Base-by-base conservation (phyloP, 2,888 invertebrate genomes). In the Allygus modestus region DNA sequence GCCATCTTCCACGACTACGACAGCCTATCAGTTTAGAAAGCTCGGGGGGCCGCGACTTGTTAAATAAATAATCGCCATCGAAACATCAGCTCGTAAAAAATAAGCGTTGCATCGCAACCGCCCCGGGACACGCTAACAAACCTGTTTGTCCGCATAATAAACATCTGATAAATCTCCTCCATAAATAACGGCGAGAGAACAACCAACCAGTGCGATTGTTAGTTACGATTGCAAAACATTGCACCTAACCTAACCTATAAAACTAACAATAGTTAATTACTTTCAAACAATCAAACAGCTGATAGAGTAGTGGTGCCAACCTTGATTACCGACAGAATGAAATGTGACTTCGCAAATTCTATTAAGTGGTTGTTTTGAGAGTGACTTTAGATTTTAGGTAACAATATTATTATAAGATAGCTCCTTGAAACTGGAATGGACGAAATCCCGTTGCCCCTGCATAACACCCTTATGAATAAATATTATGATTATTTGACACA, bases 1-100 rank as follows among this genome's bases (percentile, higher is more conserved):
- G 17, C 46, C 17, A 37, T 37, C 37, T 37, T 37, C 37, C 4
- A 37, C 37, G 37, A 37, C 37, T n/a, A 9, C 37, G 37, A 37
- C 37, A 46, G 58, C 65, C 54, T 23, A 54, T 54, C 54, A 23
- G 54, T 65, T 31, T 31, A 31, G 65, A 65, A 31, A 65, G 65
- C 65, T 58, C 65, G 31, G 65, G 41, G 73, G 75, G 28, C 28
- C 28, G 75, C 41, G 46, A 77, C 43, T 43, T 43, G 37, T 37
- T 77, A 41, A 77, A 77, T 77, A 77, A 77, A 77, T 77, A 77
- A 43, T 46, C 43, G 46, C 46, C 75, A 46, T 46, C 43, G 28
- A 77, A 77, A 46, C 75, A 77, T 77, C 75, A 46, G 75, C 75
- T 77, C 75, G 46, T 77, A 77, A 77, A 77, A 77, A 77, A 77